These are phyloP conservation scores for Haemorhous mexicanus DNA, from an alignment of 2,113 vertebrate genomes.

Conservation along the genomic window DNA sequence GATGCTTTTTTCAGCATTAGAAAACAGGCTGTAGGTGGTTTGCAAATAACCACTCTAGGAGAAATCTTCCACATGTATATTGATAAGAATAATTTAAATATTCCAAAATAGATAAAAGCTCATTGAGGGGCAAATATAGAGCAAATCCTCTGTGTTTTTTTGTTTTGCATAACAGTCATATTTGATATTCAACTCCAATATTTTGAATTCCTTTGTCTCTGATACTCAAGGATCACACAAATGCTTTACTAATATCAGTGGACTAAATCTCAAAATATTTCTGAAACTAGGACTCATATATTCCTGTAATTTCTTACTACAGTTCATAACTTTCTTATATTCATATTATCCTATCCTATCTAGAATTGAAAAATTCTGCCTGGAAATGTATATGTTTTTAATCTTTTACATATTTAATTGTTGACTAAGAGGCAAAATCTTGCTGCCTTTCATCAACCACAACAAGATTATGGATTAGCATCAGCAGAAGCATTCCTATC, in stretches of 20 bases:
- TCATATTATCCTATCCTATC: neutral
- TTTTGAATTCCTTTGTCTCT: neutral
- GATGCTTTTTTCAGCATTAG: conserved; percentile 56
- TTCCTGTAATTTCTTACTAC: neutral
- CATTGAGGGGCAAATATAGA: neutral
- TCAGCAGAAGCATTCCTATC: neutral
- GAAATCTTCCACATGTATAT: conserved; percentile 10
- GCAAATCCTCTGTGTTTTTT: neutral
- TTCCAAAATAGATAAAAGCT: conserved; percentile 1
- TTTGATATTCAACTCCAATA: neutral
- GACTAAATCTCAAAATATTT: neutral
- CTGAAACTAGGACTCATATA: neutral
- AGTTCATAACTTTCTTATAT: neutral
- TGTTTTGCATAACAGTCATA: neutral
- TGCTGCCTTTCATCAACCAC: neutral
- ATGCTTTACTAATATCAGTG: neutral
- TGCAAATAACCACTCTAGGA: conserved; percentile 62
- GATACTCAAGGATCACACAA: neutral
- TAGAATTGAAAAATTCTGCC: neutral
- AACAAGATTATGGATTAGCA: neutral
- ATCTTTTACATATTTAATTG: neutral
- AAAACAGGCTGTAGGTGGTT: conserved; percentile 62
- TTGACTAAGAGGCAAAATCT: neutral
- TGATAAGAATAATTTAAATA: conserved; percentile 45
- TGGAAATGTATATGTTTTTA: neutral